phyloP scores from a whole-genome alignment of 1,140 invertebrate genomes.

The Oncopeltus fasciatus region DNA sequence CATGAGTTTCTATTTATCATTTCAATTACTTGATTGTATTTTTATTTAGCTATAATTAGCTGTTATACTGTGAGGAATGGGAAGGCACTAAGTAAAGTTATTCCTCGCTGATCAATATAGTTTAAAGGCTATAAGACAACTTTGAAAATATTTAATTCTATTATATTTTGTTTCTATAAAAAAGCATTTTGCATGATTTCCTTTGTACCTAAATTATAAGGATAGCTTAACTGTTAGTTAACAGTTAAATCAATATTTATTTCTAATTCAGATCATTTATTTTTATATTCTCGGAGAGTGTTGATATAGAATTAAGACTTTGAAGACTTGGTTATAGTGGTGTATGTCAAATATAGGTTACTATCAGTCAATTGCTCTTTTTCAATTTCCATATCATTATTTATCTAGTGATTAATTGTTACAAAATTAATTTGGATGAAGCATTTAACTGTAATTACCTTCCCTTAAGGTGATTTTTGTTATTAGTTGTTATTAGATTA shows the following conservation, averaged over 20 bases:
- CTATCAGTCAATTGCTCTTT: slow-evolving; percentile 1
- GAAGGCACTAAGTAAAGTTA: too few species aligned
- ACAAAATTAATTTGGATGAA: not conserved
- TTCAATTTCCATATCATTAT: slow-evolving; percentile 5
- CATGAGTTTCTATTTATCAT: too few species aligned
- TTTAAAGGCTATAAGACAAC: too few species aligned
- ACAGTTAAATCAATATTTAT: not conserved
- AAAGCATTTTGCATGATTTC: not conserved
- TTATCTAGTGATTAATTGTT: not conserved
- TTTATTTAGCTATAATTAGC: too few species aligned
- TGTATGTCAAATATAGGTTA: not conserved
- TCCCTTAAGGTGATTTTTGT: not conserved
- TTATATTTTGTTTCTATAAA: too few species aligned
- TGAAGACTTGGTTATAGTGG: not conserved
- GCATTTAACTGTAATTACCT: not conserved
- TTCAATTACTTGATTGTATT: too few species aligned
- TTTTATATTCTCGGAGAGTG: not conserved
- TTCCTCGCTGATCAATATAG: too few species aligned
- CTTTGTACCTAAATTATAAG: not conserved
- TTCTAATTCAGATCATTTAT: not conserved
- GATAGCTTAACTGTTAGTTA: not conserved
- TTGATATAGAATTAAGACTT: not conserved
- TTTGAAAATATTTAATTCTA: too few species aligned
- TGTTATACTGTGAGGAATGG: too few species aligned
- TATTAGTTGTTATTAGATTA: not conserved